Evolutionary conservation across 30 jellyfish, hydroid and myxozoan species (phyloP), one percentile per base, ranked within the genome.

Genomic region (Hydractinia echinata): DNA sequence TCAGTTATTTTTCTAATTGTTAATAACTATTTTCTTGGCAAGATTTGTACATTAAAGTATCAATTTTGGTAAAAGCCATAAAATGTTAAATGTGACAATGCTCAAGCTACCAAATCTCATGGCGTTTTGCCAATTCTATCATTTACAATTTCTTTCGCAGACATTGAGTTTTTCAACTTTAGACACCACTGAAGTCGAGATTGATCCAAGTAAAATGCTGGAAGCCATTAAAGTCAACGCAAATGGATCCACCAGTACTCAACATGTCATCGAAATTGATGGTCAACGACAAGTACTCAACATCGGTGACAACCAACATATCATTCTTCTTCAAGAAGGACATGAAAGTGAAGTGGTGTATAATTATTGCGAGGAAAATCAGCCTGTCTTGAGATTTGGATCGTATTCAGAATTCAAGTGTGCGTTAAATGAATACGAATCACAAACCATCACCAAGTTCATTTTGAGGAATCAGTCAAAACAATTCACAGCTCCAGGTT

Each of bases 391-490:
- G 30, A 56, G 58, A 30, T 77, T 77, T 54, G 53, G 30, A 48
- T 51, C 85, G 53, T 77, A 77, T 77, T 30, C 79, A 6, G 85
- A 77, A 9, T 77, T 77, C 39, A 77, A 77, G 60, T 50, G 80
- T 48, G 55, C 85, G 51, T 58, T 77, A 13, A 20, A 52, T 20
- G 85, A 77, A 58, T 77, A 77, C 30, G 85, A 77, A 77, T 20
- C 85, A 7, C 77, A 77, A 77, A 77, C 85, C 10, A 61, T 77
- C 53, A 77, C 85, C 15, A 77, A 77, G 60, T 77, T 77, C 60
- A 77, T 77, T 53, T 77, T 77, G 81, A 77, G 85, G 39, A 77
- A 77, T 55, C 85, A 77, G 60, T 77, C 85, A 5, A 77, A 77
- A 54, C 79, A 58, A 58, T 77, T 77, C 60, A 54, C 78, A 8